Conservation (phyloP, 2,888 invertebrate species). For the Lycophotia porphyrea region DNA sequence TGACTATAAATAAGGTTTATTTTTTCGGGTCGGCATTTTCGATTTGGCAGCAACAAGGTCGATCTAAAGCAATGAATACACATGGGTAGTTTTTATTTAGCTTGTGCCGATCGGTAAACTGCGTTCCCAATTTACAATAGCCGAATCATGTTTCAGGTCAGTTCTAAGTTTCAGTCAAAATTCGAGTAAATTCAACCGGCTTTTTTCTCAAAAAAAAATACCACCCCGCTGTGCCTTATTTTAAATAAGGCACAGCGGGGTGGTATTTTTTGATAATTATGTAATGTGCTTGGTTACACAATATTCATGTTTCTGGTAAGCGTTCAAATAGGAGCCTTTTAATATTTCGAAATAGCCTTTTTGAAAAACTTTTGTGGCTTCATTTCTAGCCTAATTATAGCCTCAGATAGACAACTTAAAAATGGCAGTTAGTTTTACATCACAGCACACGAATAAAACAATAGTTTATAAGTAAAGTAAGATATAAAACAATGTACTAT, state of each 20-base stretch:
- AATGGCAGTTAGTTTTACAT: conserved; percentile 27
- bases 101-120: neutral
- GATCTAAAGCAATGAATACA: neutral
- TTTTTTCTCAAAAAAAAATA: neutral
- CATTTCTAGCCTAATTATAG: neutral
- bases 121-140: neutral
- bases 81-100: neutral
- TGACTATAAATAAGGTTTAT: neutral
- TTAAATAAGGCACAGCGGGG: no score
- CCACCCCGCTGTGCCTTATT: neutral
- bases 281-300: no score
- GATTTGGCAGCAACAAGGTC: neutral
- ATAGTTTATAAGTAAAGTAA: neutral
- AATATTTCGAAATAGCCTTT: conserved; percentile 1
- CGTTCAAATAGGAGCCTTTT: neutral
- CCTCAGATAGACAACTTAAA: conserved; percentile 25
- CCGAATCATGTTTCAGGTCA: neutral
- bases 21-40: neutral
- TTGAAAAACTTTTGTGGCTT: neutral
- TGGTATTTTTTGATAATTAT: neutral
- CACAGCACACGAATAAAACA: conserved; percentile 4
- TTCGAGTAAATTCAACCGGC: neutral
- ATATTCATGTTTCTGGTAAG: neutral
- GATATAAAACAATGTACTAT: conserved; percentile 9
- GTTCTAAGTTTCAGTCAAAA: no score